A percentile compares a stretch with the other conserved stretches of the same genome.
Conservation (phyloP, 2,888 invertebrate species). For the Napeogenes sylphis region DNA sequence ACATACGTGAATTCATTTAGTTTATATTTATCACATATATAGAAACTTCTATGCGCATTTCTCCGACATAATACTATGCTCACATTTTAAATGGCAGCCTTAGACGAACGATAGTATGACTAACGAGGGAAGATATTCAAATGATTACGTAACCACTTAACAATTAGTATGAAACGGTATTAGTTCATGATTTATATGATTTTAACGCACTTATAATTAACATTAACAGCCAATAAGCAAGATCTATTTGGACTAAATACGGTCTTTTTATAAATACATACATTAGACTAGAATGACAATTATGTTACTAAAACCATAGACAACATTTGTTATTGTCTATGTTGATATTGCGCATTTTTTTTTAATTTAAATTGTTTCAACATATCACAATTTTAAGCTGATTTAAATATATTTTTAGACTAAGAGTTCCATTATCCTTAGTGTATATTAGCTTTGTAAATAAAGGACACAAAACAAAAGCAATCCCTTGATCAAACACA, state of each 20-base stretch:
- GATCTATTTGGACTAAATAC: slow-evolving; percentile 12
- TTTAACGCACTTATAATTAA: slow-evolving; percentile 14
- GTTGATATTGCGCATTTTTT: neutral
- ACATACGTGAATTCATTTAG: slow-evolving; percentile 47
- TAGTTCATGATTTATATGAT: neutral
- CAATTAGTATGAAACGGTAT: slow-evolving; percentile 8
- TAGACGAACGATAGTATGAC: slow-evolving; percentile 10
- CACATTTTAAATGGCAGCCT: slow-evolving; percentile 31
- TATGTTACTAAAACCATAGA: slow-evolving; percentile 4
- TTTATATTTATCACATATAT: slow-evolving; percentile 48
- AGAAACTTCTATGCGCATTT: slow-evolving; percentile 41
- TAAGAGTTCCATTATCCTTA: neutral
- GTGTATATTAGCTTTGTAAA: slow-evolving; percentile 7
- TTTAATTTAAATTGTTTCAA: neutral
- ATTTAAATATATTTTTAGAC: neutral
- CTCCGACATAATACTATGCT: slow-evolving; percentile 29
- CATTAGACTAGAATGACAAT: slow-evolving; percentile 16
- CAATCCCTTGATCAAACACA: slow-evolving; percentile 6
- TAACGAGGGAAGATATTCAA: slow-evolving; percentile 3
- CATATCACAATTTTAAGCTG: slow-evolving; percentile 1
- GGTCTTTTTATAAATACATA: slow-evolving; percentile 11
- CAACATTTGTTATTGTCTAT: slow-evolving; percentile 1
- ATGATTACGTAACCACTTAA: neutral
- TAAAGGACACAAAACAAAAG: slow-evolving; percentile 11
- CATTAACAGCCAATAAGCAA: slow-evolving; percentile 24